phyloP scores from a whole-genome alignment of 2,797 vertebrate genomes.

The Octomys mimax region DNA sequence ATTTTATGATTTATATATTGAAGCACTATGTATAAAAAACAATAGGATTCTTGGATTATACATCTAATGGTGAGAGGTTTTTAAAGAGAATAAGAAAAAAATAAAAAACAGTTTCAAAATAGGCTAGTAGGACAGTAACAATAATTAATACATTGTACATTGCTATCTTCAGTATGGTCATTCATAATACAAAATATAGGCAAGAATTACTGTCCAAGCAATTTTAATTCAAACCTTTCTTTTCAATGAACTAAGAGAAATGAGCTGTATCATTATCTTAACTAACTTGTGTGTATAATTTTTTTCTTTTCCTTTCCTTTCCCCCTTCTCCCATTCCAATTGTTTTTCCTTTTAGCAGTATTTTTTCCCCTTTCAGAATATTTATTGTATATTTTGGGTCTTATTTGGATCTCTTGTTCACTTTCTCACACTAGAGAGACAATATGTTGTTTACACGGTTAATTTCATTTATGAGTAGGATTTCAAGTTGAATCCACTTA shows the following conservation, averaged over 20 bases:
- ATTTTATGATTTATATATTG: constrained; percentile 69
- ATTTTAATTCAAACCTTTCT: neutral
- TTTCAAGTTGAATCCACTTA: too few species aligned
- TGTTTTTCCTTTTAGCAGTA: too few species aligned
- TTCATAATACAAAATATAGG: neutral
- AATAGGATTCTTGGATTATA: constrained; percentile 13
- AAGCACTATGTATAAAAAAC: constrained; percentile 29
- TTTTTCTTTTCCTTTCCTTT: too few species aligned
- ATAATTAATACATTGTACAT: neutral
- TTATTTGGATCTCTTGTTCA: too few species aligned
- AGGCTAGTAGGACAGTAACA: neutral
- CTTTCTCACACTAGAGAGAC: too few species aligned
- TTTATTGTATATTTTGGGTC: too few species aligned
- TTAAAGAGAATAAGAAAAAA: neutral
- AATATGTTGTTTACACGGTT: too few species aligned
- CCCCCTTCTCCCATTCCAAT: too few species aligned
- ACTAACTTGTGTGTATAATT: neutral
- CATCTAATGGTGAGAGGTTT: neutral
- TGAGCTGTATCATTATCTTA: neutral
- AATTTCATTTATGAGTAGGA: too few species aligned
- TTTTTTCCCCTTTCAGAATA: too few species aligned
- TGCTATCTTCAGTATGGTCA: neutral
- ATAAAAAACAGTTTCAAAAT: neutral
- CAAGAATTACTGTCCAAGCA: neutral
- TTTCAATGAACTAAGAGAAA: neutral